Conservation (phyloP, 2,113 vertebrate species). For the Dicentrarchus labrax region DNA sequence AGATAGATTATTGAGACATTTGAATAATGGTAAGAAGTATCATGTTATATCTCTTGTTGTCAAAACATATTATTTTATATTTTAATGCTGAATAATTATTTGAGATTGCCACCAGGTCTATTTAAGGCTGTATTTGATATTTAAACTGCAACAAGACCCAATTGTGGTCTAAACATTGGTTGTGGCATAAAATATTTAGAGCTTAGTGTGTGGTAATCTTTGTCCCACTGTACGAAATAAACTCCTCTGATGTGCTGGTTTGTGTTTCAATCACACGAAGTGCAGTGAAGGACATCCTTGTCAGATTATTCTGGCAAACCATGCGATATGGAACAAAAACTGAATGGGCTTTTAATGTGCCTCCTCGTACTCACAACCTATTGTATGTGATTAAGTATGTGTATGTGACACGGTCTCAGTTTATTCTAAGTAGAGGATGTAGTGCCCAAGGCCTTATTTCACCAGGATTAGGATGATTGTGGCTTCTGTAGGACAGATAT, state of each 20-base stretch:
- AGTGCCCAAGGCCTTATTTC: not conserved
- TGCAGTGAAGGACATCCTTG: not conserved
- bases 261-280: slow-evolving; percentile 7
- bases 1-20: no score
- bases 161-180: not conserved
- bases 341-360: not conserved
- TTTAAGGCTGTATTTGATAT: not conserved
- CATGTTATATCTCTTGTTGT: no score
- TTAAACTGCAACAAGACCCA: not conserved
- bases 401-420: not conserved
- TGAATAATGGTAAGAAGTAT: no score
- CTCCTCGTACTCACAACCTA: not conserved
- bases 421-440: not conserved
- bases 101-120: not conserved
- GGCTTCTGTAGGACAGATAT: not conserved
- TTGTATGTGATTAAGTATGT: not conserved
- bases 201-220: not conserved
- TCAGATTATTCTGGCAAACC: not conserved
- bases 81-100: no score
- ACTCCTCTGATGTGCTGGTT: not conserved
- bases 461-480: not conserved
- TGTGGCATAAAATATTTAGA: not conserved
- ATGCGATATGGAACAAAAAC: not conserved
- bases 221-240: not conserved
- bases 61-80: no score